Base-by-base conservation (phyloP, 2,888 invertebrate genomes). In the Lasiommata megera region DNA sequence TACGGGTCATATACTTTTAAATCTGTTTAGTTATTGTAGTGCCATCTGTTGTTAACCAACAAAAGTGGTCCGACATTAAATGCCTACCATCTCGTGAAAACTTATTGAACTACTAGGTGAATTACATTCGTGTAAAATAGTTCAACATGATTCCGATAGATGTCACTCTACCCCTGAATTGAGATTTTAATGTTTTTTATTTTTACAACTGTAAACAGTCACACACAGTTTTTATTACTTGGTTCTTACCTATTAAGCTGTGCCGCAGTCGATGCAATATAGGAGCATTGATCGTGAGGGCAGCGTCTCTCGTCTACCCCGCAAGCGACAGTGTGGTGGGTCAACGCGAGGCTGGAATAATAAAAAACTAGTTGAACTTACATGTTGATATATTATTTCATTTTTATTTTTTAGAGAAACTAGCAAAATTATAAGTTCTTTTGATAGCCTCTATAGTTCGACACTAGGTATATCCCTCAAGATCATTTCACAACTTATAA, bases 201-300 rank as follows among this genome's bases (percentile, higher is more conserved):
- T n/a, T n/a, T n/a, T n/a, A n/a, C n/a, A n/a, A n/a, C n/a, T n/a
- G n/a, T n/a, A n/a, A n/a, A n/a, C n/a, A n/a, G n/a, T n/a, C n/a
- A n/a, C n/a, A n/a, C n/a, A n/a, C n/a, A n/a, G n/a, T n/a, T n/a
- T n/a, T n/a, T n/a, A n/a, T n/a, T n/a, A n/a, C n/a, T n/a, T n/a
- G n/a, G n/a, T 38, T 17, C 28, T 16, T 69, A 88, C 88, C 77
- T 84, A n/a, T 73, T 69, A 7, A 87, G 74, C 56, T 81, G 84
- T n/a, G 73, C 64, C 0, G 73, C 61, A 38, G 75, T 77, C 1
- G 78, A 67, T 0, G 84, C 82, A 0, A 84, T 73, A 43, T 72
- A 87, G 1, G 70, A 61, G 61, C 88, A 88, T 29, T 77, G 73
- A 1, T 76, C 77, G 62, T 83, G 70, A 0, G 81, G 74, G 56